Percentiles rank a stretch among this genome's conserved stretches.
Evolutionary conservation across 2,888 invertebrate species (phyloP).

Genomic region (Mylabris sibirica): DNA sequence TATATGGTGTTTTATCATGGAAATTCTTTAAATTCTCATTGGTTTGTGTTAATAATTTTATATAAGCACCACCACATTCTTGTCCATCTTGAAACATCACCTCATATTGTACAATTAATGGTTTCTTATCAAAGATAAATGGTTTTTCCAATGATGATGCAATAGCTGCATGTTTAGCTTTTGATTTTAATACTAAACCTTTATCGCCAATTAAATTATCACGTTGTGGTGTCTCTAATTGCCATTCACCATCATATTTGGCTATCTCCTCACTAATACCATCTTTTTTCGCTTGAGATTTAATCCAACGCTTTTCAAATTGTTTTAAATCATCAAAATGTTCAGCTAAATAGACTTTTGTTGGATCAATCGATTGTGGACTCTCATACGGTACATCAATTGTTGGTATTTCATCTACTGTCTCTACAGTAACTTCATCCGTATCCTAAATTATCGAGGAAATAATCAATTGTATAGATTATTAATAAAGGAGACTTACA

Average conservation of each 20-base stretch:
- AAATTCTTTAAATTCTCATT: conserved; percentile 80
- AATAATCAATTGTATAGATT: background rate
- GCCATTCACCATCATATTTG: conserved; percentile 91
- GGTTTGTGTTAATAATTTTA: conserved; percentile 83
- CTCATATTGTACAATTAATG: conserved; percentile 92
- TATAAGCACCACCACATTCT: conserved; percentile 98
- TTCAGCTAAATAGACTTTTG: conserved; percentile 78
- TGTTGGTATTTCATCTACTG: conserved; percentile 43
- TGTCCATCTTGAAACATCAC: conserved; percentile 90
- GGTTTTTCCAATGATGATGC: conserved; percentile 78
- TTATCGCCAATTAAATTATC: conserved; percentile 81
- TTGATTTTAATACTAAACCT: conserved; percentile 89
- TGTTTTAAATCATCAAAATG: conserved; percentile 81
- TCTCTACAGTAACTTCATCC: conserved; percentile 54
- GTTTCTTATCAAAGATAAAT: conserved; percentile 84
- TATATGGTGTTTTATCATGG: conserved; percentile 95
- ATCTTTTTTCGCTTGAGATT: conserved; percentile 92
- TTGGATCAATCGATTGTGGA: conserved; percentile 70
- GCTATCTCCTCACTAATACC: conserved; percentile 86
- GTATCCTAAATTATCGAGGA: conserved; percentile 10
- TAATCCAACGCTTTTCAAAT: conserved; percentile 83
- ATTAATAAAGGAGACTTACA: conserved; percentile 19
- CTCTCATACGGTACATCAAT: conserved; percentile 72
- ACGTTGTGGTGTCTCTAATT: conserved; percentile 77
- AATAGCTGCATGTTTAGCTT: conserved; percentile 97